Evolutionary conservation across 2,888 invertebrate genomes (phyloP), one percentile per base, ranked within the genome.

Genomic region (Synanthedon tipuliformis): DNA sequence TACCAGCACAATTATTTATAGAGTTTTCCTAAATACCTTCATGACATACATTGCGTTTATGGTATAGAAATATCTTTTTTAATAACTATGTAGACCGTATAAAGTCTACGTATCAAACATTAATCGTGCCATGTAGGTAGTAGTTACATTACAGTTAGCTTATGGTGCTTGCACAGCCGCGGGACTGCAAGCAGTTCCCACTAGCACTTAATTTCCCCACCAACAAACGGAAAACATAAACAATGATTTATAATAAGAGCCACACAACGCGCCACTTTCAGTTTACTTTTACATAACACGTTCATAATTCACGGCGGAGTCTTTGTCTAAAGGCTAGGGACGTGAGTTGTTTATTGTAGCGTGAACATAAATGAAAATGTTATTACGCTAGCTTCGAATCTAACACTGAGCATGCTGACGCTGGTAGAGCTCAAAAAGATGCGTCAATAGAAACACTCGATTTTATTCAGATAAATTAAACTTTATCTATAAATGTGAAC

Each of bases 171-270:
- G 45, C 45, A 45, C 45, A 34, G 66, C 65, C 65, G 57, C 69
- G 71, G 78, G 79, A 80, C 78, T 74, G 77, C 78, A 68, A 77
- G 70, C 74, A 77, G 77, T 80, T 81, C 75, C 78, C 67, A 78
- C 80, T 76, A 81, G 71, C 80, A 82, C 81, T 84, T 84, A 84
- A 84, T 86, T 83, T 78, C 71, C 72, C 71, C 72, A 78, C 77
- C 71, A 81, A 79, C 77, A 85, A 87, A 85, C 88, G 87, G 88
- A 88, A 88, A 87, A 80, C 88, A 87, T 87, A 88, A 88, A 82
- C 85, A 86, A 87, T 88, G 87, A 88, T 88, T 88, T 88, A 88
- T 88, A 85, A 82, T 86, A 86, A 83, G 85, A 77, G 74, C 80
- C 81, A 81, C 78, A 84, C 77, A 84, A 79, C 81, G 83, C 77